phyloP scores from a whole-genome alignment of 2,113 vertebrate species.

The Trichechus manatus region DNA sequence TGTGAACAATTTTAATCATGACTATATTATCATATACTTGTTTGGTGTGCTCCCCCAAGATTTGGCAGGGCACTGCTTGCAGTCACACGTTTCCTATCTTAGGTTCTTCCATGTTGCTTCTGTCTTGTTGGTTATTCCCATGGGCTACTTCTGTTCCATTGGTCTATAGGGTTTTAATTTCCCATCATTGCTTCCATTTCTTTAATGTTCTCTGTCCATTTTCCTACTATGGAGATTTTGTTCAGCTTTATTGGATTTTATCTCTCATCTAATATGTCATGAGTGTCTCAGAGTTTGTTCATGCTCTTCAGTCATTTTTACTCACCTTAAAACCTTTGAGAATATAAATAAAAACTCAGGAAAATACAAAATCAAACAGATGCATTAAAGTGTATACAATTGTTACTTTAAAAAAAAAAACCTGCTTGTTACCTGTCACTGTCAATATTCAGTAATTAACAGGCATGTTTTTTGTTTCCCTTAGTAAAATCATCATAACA shows the following conservation, averaged over 20 bases:
- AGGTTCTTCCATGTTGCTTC: neutral
- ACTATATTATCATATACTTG: neutral
- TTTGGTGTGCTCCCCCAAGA: too few species aligned
- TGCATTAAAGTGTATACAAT: neutral
- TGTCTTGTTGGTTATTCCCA: neutral
- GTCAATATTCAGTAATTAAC: neutral
- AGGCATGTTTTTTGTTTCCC: neutral
- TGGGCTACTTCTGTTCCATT: neutral
- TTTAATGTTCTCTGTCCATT: neutral
- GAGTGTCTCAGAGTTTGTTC: neutral
- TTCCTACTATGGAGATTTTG: neutral
- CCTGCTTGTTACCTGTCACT: neutral
- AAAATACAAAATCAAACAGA: neutral
- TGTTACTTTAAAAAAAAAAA: neutral
- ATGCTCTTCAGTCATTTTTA: neutral
- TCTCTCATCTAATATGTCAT: neutral
- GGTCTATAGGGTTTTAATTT: neutral
- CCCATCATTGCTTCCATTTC: neutral
- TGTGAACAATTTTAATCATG: neutral
- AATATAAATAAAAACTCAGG: neutral
- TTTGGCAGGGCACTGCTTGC: neutral
- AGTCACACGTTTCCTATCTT: neutral
- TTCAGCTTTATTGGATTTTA: neutral
- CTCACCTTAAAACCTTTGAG: neutral
- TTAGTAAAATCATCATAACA: neutral